Evolutionary conservation across 2,113 vertebrate species (phyloP).

Genomic region (Castor canadensis): DNA sequence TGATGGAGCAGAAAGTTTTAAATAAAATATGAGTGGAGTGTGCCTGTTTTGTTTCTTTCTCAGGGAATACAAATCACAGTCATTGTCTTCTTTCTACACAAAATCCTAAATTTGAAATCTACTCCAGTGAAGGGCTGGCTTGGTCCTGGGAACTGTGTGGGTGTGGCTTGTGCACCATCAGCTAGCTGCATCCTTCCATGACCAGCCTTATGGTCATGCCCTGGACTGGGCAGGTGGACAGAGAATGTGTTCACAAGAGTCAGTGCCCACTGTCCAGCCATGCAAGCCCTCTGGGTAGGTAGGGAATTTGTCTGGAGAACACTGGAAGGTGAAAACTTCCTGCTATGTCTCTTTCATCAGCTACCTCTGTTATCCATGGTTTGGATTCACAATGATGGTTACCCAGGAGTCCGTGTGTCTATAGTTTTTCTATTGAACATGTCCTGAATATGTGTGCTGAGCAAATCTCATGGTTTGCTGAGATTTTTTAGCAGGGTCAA

Average conservation of each 20-base stretch:
- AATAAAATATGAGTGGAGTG: slow-evolving; percentile 59
- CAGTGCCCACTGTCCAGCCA: not conserved
- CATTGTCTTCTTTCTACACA: not conserved
- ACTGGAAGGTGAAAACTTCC: not conserved
- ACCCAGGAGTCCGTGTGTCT: not conserved
- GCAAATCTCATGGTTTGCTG: not conserved
- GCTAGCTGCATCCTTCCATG: not conserved
- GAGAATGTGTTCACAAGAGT: not conserved
- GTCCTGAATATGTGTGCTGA: not conserved
- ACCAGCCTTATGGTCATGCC: not conserved
- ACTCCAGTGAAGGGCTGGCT: not conserved
- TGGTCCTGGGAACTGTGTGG: not conserved
- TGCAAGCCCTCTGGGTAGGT: not conserved
- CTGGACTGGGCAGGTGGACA: not conserved
- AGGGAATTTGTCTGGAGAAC: not conserved
- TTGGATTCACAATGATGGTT: not conserved
- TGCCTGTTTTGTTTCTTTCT: slow-evolving; percentile 34
- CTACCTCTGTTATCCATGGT: not conserved
- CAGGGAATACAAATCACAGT: slow-evolving; percentile 52
- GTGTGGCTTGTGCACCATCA: not conserved
- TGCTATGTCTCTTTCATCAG: not conserved
- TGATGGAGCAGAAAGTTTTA: slow-evolving; percentile 30
- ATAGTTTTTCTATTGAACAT: not conserved
- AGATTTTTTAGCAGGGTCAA: not conserved
- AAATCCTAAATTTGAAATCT: slow-evolving; percentile 38